A percentile compares a stretch with the other conserved stretches of the same genome.
These are phyloP conservation scores for Zosterops pallidus DNA, from an alignment of 2,113 vertebrate genomes.

Conservation along the genomic window DNA sequence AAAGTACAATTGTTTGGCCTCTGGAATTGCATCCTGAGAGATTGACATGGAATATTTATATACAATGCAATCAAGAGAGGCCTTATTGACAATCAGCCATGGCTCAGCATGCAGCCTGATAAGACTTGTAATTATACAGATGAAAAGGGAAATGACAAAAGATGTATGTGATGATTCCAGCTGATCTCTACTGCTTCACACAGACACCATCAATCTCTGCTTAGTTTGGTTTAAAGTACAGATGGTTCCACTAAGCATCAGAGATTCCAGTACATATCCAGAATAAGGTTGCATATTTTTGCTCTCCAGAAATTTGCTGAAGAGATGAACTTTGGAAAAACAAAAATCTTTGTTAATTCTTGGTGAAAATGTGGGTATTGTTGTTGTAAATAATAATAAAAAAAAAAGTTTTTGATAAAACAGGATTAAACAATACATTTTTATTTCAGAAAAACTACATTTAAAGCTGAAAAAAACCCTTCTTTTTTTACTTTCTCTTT, in stretches of 20 bases:
- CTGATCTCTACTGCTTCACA: not conserved
- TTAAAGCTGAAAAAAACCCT: not conserved
- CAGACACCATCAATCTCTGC: not conserved
- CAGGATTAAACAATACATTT: not conserved
- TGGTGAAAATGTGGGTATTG: not conserved
- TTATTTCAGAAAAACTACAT: not conserved
- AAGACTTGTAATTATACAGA: slow-evolving; percentile 25
- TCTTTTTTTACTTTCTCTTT: not conserved
- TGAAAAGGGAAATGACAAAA: not conserved
- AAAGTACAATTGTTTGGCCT: not conserved
- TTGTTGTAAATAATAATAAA: not conserved
- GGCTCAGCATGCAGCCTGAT: slow-evolving; percentile 32
- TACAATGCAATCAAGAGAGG: slow-evolving; percentile 22
- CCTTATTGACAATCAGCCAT: slow-evolving; percentile 43
- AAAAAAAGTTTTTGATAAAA: not conserved
- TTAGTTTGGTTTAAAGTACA: not conserved
- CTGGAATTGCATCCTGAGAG: not conserved
- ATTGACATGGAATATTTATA: slow-evolving; percentile 33
- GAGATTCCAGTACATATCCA: not conserved
- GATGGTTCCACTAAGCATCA: not conserved
- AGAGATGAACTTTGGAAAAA: not conserved
- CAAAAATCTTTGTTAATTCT: not conserved
- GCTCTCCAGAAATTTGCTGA: not conserved
- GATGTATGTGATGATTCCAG: not conserved
- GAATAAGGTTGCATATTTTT: not conserved